phyloP scores from a whole-genome alignment of 2,113 vertebrate genomes.

The Mormoops blainvillei region DNA sequence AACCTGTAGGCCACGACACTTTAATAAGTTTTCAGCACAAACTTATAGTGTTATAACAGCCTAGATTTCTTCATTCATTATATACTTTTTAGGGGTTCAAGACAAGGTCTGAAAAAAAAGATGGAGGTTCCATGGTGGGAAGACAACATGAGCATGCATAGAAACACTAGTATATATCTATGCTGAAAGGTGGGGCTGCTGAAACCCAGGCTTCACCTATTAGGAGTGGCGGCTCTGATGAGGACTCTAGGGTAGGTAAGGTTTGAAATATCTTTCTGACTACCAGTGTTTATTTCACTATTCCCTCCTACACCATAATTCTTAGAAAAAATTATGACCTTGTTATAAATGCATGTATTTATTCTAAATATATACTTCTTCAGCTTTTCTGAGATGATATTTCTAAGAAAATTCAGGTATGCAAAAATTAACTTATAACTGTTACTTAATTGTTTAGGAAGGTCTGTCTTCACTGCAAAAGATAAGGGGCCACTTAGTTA shows the following conservation, averaged over 20 bases:
- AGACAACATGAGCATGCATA: fast-evolving
- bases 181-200: fast-evolving
- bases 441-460: background rate
- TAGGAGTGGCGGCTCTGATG: background rate
- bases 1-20: background rate
- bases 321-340: background rate
- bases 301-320: background rate
- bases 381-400: background rate
- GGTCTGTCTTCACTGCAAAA: background rate
- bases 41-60: background rate
- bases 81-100: background rate
- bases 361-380: background rate
- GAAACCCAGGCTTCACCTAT: background rate
- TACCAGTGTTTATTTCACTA: background rate
- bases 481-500: background rate
- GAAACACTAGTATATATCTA: background rate
- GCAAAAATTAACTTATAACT: constrained; percentile 17
- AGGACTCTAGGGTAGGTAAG: background rate
- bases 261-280: background rate
- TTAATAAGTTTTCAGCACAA: background rate
- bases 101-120: background rate
- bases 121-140: background rate
- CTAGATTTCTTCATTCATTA: background rate
- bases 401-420: constrained; percentile 15
- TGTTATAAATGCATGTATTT: background rate